phyloP scores from a whole-genome alignment of 2,113 vertebrate genomes.

The Hylia prasina region DNA sequence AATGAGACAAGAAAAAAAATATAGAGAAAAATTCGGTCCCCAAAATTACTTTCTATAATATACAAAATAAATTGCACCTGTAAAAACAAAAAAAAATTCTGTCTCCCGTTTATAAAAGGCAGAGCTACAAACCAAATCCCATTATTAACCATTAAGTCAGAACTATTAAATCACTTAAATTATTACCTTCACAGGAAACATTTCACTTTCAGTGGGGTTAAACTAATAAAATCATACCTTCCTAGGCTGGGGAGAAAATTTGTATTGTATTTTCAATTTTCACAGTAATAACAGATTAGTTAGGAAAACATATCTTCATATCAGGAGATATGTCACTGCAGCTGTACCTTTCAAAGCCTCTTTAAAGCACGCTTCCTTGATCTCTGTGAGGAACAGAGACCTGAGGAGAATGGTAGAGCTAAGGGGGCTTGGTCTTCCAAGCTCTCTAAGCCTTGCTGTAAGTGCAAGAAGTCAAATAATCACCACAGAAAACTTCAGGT shows the following conservation, averaged over 20 bases:
- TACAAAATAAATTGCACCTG: constrained; percentile 12
- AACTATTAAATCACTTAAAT: background rate
- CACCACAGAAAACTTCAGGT: background rate
- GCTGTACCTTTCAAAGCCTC: background rate
- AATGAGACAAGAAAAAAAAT: constrained; percentile 41
- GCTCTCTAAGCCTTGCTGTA: background rate
- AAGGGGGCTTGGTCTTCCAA: background rate
- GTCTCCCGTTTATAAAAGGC: background rate
- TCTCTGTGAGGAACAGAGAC: background rate
- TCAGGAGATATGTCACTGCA: background rate
- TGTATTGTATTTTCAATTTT: background rate
- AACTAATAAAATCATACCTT: background rate
- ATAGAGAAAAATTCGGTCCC: constrained; percentile 37
- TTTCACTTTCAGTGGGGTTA: background rate
- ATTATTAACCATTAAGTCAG: background rate
- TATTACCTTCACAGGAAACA: background rate
- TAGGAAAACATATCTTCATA: background rate
- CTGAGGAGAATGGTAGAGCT: background rate
- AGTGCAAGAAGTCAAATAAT: background rate
- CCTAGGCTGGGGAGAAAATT: background rate
- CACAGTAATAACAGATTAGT: background rate
- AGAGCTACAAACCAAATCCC: background rate
- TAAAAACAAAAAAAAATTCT: constrained; percentile 34
- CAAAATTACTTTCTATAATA: constrained; percentile 11
- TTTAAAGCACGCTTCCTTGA: background rate